Evolutionary conservation across 1,140 invertebrate species (phyloP).

Genomic region (Cataglyphis hispanica): DNA sequence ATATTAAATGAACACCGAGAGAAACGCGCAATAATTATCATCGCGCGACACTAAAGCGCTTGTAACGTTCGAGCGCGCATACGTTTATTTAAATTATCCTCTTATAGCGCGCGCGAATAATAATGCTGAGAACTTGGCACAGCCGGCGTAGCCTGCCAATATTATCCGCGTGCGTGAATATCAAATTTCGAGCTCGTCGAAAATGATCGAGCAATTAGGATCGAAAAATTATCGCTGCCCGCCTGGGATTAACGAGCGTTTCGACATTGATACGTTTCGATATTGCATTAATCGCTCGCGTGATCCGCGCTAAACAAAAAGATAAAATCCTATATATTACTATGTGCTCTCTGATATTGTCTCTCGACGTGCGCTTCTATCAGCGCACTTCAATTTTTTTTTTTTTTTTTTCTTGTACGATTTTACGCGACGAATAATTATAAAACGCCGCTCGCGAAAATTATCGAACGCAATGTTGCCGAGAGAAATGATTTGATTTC

Average conservation of each 20-base stretch:
- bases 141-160: neutral
- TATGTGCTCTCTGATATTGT: neutral
- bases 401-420: neutral
- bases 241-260: slow-evolving; percentile 1
- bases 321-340: neutral
- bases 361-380: neutral
- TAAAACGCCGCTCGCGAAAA: neutral
- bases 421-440: slow-evolving; percentile 26
- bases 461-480: slow-evolving; percentile 2
- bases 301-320: neutral
- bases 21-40: slow-evolving; percentile 51
- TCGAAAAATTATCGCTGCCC: slow-evolving; percentile 29
- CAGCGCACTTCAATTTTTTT: neutral
- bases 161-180: slow-evolving; percentile 34
- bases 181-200: slow-evolving; percentile 18
- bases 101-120: slow-evolving; percentile 33
- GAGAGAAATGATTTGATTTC: slow-evolving; percentile 41
- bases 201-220: slow-evolving; percentile 48
- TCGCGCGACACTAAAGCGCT: slow-evolving; percentile 29
- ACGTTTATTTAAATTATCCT: slow-evolving; percentile 47
- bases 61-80: slow-evolving; percentile 32
- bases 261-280: neutral
- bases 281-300: neutral
- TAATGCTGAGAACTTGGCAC: slow-evolving; percentile 23
- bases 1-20: slow-evolving; percentile 47